Conservation (phyloP, 2,888 invertebrate species). For the Cordilura impudica region DNA sequence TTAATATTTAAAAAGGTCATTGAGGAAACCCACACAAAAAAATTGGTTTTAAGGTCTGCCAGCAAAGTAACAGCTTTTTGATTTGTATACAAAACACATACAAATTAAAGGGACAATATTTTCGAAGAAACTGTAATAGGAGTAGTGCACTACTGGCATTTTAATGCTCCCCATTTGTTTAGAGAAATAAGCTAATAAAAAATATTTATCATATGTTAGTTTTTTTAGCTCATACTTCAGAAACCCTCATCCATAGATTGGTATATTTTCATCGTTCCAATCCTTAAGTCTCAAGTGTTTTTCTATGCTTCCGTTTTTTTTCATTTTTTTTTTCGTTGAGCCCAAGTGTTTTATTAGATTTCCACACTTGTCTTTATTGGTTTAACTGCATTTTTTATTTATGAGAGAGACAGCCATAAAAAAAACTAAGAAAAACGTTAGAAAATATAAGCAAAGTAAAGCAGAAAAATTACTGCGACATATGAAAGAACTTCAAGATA, state of each 20-base stretch:
- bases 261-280: not conserved
- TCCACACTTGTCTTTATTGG: conserved; percentile 65
- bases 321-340: conserved; percentile 35
- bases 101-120: conserved; percentile 1
- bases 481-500: conserved; percentile 18
- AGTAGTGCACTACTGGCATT: conserved; percentile 28
- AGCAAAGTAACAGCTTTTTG: conserved; percentile 16
- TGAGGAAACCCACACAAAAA: conserved; percentile 31
- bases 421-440: conserved; percentile 18
- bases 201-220: not conserved
- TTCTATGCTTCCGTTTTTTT: conserved; percentile 28
- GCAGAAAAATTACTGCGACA: not conserved
- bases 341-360: conserved; percentile 64
- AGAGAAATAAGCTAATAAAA: conserved; percentile 42
- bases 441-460: not conserved
- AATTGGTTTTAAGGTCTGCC: not conserved
- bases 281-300: conserved; percentile 48
- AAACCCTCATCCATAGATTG: not conserved
- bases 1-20: conserved; percentile 77
- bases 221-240: not conserved
- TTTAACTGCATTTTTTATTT: conserved; percentile 65
- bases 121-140: not conserved
- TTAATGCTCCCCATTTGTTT: conserved; percentile 45
- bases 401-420: conserved; percentile 43
- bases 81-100: conserved; percentile 24